Base-by-base conservation (phyloP, 2,888 invertebrate species). In the Apomyelois bistriatella region DNA sequence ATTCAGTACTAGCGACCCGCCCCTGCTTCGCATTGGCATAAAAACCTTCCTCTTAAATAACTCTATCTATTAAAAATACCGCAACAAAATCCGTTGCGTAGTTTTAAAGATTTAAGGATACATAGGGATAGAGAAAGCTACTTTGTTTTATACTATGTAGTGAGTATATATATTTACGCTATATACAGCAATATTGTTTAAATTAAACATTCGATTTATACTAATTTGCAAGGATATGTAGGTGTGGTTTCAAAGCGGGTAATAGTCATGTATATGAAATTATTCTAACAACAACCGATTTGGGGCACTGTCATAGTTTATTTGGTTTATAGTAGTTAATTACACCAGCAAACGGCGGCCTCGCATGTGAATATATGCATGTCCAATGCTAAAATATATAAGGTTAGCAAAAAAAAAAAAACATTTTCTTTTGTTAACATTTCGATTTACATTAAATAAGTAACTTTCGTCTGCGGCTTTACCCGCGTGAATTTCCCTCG, bases 291-390 rank as follows among this genome's bases (percentile, higher is more conserved):
- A 13, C 49, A 17, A 8, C 42, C 41, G 41, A 51, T 51, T 51
- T 32, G 51, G 51, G 36, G 36, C 51, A 42, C 32, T 42, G 36
- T 35, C 35, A 17, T 51, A 51, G 50, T 51, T 42, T 55, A 47
- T 51, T 58, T 61, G 59, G 62, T 62, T 66, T 67, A 60, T 64
- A 59, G 54, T 60, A 58, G 62, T 68, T 68, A 70, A 66, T 75
- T 65, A 65, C 62, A 59, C 58, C 60, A 62, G 59, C 61, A 60
- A 57, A 63, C 58, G 61, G 49, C 68, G 67, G 62, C 75, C 74
- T 75, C 70, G 73, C 62, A 55, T 56, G 50, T 38, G 38, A 12
- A 10, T 56, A 54, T 65, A 68, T 62, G 54, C 62, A 64, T 58
- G 62, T 57, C 61, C 62, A 59, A 59, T 56, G 56, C 58, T 57